These are phyloP conservation scores for Girardinichthys multiradiatus DNA, from an alignment of 2,113 vertebrate genomes.

Conservation along the genomic window DNA sequence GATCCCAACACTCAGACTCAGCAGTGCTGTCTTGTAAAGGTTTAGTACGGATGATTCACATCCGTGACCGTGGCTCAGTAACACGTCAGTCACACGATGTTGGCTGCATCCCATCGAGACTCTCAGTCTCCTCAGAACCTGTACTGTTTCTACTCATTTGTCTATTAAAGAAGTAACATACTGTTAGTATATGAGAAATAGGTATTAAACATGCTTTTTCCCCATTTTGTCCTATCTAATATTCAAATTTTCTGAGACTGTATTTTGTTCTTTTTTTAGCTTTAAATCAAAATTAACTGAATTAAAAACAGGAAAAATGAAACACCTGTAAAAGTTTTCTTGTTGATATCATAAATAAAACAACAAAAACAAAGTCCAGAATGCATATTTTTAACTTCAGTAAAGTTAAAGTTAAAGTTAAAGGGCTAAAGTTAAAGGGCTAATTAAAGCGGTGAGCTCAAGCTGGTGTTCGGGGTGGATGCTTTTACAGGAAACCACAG, in stretches of 20 bases:
- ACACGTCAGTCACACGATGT: background rate
- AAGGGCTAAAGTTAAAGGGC: no score
- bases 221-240: background rate
- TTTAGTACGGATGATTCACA: background rate
- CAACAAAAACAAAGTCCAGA: constrained; percentile 3
- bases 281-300: background rate
- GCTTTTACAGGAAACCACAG: constrained; percentile 58
- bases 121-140: background rate
- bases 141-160: background rate
- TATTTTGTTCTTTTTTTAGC: background rate
- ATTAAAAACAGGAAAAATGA: background rate
- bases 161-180: background rate
- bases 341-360: background rate
- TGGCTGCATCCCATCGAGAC: background rate
- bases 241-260: background rate
- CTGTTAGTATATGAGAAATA: background rate
- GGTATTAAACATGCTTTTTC: background rate
- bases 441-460: constrained; percentile 60
- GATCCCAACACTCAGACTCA: background rate
- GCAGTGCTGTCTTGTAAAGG: background rate
- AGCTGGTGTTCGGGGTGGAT: constrained; percentile 54
- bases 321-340: background rate
- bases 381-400: constrained; percentile 34
- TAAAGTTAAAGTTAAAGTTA: no score
- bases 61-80: background rate